phyloP scores from a whole-genome alignment of 2,888 invertebrate genomes.

The Papilio elwesi region DNA sequence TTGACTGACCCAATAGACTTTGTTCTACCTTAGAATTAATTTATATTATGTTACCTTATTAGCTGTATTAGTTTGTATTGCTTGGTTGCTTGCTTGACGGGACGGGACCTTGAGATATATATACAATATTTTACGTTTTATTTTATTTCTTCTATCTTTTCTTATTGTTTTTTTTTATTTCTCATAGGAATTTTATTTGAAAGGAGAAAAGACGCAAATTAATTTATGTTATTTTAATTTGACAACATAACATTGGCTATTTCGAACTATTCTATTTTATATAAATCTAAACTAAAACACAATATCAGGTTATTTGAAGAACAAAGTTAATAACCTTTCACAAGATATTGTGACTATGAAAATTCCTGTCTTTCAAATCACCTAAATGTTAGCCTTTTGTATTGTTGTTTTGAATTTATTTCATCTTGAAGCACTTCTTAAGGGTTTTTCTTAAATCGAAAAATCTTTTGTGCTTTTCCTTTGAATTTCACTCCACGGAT shows the following conservation, averaged over 20 bases:
- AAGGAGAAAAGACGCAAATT: neutral
- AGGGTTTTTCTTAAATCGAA: slow-evolving; percentile 28
- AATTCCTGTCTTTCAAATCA: slow-evolving; percentile 8
- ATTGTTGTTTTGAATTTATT: slow-evolving; percentile 23
- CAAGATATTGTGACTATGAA: slow-evolving; percentile 1
- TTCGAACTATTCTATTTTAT: neutral
- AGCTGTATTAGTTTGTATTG: no score
- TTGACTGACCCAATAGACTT: no score
- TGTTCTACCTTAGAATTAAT: no score
- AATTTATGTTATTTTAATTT: neutral
- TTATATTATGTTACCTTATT: no score
- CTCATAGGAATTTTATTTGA: no score
- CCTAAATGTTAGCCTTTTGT: slow-evolving; percentile 22
- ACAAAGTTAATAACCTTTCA: neutral
- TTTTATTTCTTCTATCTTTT: no score
- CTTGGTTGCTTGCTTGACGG: no score
- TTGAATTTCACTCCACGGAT: slow-evolving; percentile 26
- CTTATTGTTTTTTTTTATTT: no score
- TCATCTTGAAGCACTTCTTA: slow-evolving; percentile 32
- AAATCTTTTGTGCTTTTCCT: slow-evolving; percentile 27
- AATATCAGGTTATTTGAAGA: neutral
- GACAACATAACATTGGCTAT: neutral
- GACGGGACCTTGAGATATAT: no score
- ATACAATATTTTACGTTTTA: no score
- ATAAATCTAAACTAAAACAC: neutral